Evolutionary conservation across 2,797 vertebrate species (phyloP).

Genomic region (Melanogrammus aeglefinus): DNA sequence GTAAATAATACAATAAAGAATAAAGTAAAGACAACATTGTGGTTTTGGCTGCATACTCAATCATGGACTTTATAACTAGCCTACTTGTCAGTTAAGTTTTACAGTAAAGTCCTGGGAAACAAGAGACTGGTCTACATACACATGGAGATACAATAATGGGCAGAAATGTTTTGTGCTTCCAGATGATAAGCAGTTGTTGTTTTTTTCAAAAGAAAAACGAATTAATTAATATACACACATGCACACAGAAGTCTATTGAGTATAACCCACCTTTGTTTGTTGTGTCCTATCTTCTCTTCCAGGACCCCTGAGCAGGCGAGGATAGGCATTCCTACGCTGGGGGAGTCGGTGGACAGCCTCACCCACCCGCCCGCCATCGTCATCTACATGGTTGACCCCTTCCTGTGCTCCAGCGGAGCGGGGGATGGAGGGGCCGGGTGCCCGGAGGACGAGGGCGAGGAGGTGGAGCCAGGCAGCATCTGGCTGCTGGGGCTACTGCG

Average conservation of each 20-base stretch:
- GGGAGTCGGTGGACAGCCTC: conserved; percentile 84
- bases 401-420: conserved; percentile 80
- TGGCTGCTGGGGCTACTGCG: conserved; percentile 94
- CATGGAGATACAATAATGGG: too few relatives aligned
- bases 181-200: too few relatives aligned
- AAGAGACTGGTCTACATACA: too few relatives aligned
- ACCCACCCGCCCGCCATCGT: conserved; percentile 88
- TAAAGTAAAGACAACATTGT: too few relatives aligned
- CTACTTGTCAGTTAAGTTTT: too few relatives aligned
- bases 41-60: too few relatives aligned
- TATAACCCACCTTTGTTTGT: background rate
- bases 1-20: too few relatives aligned
- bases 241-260: background rate
- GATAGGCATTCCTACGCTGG: conserved; percentile 89
- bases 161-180: too few relatives aligned
- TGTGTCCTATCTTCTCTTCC: conserved; percentile 11
- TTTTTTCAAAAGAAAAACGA: too few relatives aligned
- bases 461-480: conserved; percentile 82
- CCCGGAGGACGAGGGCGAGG: conserved; percentile 83
- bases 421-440: conserved; percentile 74
- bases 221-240: too few relatives aligned
- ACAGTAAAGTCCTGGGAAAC: too few relatives aligned
- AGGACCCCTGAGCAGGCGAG: conserved; percentile 78
- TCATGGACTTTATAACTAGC: too few relatives aligned
- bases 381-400: conserved; percentile 95